Evolutionary conservation across 2,797 vertebrate species (phyloP).

Genomic region (Odontamblyopus rebecca): DNA sequence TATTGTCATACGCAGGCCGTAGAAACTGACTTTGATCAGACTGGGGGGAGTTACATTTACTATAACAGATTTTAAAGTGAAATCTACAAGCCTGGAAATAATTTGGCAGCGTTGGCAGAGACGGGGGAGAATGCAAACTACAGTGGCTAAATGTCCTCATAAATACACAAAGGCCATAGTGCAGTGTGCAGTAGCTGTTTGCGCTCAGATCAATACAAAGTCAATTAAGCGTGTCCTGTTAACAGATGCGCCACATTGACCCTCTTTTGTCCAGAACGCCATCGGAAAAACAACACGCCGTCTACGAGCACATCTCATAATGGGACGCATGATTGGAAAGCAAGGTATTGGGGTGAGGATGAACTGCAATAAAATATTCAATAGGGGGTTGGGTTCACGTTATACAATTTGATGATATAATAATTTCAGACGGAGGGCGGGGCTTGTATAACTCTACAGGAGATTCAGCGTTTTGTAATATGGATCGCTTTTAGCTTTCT

Average conservation of each 20-base stretch:
- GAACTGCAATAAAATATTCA: background rate
- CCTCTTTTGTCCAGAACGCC: conserved; percentile 25
- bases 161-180: conserved; percentile 7
- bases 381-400: background rate
- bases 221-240: conserved; percentile 62
- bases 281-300: background rate
- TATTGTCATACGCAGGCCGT: too few relatives aligned
- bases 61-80: too few relatives aligned
- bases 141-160: conserved; percentile 1
- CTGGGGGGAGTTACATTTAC: too few relatives aligned
- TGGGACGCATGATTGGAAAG: background rate
- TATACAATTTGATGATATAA: too few relatives aligned
- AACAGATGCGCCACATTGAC: conserved; percentile 55
- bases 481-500: too few relatives aligned
- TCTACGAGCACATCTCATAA: background rate
- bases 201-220: conserved; percentile 33
- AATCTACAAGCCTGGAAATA: background rate
- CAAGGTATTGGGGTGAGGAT: background rate
- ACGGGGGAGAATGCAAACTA: background rate
- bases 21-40: too few relatives aligned
- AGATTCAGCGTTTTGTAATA: too few relatives aligned
- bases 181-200: conserved; percentile 5
- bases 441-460: too few relatives aligned
- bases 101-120: background rate
- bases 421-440: too few relatives aligned